Base-by-base conservation (phyloP, 2,888 invertebrate genomes). In the Diogma glabrata region DNA sequence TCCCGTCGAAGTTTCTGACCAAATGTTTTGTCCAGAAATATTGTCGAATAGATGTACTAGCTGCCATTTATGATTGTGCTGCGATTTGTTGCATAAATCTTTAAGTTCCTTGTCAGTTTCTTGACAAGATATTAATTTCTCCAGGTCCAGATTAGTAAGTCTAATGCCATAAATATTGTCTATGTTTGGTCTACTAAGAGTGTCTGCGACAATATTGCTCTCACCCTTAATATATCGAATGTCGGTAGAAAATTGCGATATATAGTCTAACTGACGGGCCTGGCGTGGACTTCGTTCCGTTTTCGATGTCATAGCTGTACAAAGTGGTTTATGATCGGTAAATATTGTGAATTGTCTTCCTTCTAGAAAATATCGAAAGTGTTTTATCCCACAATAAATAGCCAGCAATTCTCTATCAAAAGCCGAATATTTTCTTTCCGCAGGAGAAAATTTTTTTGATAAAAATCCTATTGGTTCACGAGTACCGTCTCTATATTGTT, bases 361-460 rank as follows among this genome's bases (percentile, higher is more conserved):
- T 58, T 70, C 69, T 0, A 70, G 50, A 57, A 66, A 60, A 24
- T 64, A 57, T 10, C 61, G 53, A 53, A 69, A 71, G 51, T 66
- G 56, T 45, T 60, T 59, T 1, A 69, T n/a, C n/a, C n/a, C n/a
- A n/a, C n/a, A n/a, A n/a, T 67, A 69, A 1, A 67, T 63, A 0
- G 64, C 66, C 4, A 67, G 57, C 0, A 70, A 58, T 55, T 67
- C 66, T 12, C n/a, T n/a, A n/a, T n/a, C n/a, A n/a, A n/a, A n/a
- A n/a, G n/a, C n/a, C n/a, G n/a, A n/a, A n/a, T n/a, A n/a, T n/a
- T n/a, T n/a, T n/a, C n/a, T n/a, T n/a, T n/a, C n/a, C n/a, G n/a
- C n/a, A n/a, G n/a, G n/a, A n/a, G n/a, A n/a, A n/a, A n/a, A n/a
- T n/a, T n/a, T n/a, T n/a, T n/a, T n/a, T n/a, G n/a, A n/a, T n/a